A percentile compares a stretch with the other conserved stretches of the same genome.
These are phyloP conservation scores for Ormyrus pomaceus DNA, from an alignment of 2,888 invertebrate genomes.

Conservation along the genomic window DNA sequence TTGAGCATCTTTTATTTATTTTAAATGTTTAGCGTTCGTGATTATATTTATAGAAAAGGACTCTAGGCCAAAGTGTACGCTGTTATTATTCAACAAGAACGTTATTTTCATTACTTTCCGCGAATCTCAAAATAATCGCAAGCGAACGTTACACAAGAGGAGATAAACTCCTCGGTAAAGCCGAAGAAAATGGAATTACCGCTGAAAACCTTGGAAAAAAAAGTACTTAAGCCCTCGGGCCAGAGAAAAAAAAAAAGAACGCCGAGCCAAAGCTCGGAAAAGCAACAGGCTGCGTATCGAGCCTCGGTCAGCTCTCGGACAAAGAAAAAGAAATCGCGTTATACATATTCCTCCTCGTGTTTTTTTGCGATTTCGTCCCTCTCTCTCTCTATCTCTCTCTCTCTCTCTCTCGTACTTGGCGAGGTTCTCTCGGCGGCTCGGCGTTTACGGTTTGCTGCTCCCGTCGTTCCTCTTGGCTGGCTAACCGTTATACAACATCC, in stretches of 20 bases:
- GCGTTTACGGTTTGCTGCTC: conserved; percentile 72
- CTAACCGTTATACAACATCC: conserved; percentile 76
- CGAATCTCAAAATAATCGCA: too few relatives aligned
- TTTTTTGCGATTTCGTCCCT: neutral
- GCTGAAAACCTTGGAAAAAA: neutral
- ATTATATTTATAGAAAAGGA: too few relatives aligned
- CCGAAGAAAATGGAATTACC: too few relatives aligned
- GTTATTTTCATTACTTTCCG: too few relatives aligned
- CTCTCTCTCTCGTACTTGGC: conserved; percentile 30
- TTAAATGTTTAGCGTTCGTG: too few relatives aligned
- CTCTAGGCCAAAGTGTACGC: too few relatives aligned
- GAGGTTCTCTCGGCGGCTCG: neutral
- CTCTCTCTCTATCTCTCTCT: conserved; percentile 8
- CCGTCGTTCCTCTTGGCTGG: conserved; percentile 75
- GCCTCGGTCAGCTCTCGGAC: neutral
- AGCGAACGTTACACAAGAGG: too few relatives aligned
- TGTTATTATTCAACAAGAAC: too few relatives aligned
- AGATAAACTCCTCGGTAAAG: too few relatives aligned
- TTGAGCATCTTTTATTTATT: too few relatives aligned
- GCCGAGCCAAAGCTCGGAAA: neutral
- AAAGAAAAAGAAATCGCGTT: conserved; percentile 21
- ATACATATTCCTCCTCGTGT: conserved; percentile 7
- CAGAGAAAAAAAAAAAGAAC: neutral
- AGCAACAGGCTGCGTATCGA: conserved; percentile 16
- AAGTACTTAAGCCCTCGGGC: too few relatives aligned